phyloP scores from a whole-genome alignment of 1,140 invertebrate genomes.

The Manduca sexta region DNA sequence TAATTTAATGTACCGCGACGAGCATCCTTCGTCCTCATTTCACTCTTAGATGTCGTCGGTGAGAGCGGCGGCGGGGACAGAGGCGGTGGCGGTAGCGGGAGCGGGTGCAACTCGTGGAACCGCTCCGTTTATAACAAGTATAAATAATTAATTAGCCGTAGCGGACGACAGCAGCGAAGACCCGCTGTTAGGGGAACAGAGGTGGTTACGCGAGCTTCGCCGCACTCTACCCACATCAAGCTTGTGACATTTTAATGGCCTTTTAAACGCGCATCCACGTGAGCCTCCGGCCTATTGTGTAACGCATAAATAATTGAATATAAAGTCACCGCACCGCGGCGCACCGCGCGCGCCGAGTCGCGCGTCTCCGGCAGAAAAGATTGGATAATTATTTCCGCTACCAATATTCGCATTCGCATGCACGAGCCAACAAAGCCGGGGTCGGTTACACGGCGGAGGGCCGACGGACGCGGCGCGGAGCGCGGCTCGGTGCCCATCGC shows the following conservation, averaged over 20 bases:
- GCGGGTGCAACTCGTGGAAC: not conserved
- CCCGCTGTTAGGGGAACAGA: too few relatives aligned
- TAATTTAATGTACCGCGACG: too few relatives aligned
- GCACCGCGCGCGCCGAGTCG: slow-evolving; percentile 12
- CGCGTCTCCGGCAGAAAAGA: slow-evolving; percentile 26
- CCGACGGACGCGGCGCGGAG: slow-evolving; percentile 25
- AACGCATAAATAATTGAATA: slow-evolving; percentile 28
- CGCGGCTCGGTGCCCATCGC: slow-evolving; percentile 54
- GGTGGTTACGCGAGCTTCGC: slow-evolving; percentile 22
- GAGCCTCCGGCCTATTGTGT: slow-evolving; percentile 21
- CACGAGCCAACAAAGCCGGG: slow-evolving; percentile 34
- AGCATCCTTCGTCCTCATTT: too few relatives aligned
- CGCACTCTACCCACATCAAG: slow-evolving; percentile 46
- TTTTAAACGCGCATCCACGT: slow-evolving; percentile 48
- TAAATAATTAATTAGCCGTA: slow-evolving; percentile 54
- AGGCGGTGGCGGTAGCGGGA: too few relatives aligned
- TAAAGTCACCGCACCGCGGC: slow-evolving; percentile 3
- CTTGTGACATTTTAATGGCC: slow-evolving; percentile 58
- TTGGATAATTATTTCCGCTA: slow-evolving; percentile 48
- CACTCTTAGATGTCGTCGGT: too few relatives aligned
- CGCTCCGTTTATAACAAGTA: slow-evolving; percentile 42
- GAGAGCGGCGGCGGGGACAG: too few relatives aligned
- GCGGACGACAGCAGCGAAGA: not conserved
- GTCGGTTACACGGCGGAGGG: slow-evolving; percentile 37
- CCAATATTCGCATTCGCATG: slow-evolving; percentile 36